Evolutionary conservation across 2,888 invertebrate species (phyloP).

Genomic region (Meta bourneti): DNA sequence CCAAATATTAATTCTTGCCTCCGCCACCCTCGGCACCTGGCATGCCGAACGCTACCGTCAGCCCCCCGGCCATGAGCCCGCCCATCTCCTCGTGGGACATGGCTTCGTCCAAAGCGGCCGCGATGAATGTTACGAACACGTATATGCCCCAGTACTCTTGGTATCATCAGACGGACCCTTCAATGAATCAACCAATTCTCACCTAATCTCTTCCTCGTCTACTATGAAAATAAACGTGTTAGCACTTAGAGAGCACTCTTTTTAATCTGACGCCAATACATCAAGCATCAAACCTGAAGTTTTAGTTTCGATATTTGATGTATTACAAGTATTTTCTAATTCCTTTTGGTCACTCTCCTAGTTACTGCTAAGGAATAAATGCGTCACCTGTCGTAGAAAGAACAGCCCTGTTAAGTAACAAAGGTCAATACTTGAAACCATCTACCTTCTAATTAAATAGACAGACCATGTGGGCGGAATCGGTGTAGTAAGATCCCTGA

Average conservation of each 20-base stretch:
- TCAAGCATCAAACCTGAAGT: too few relatives aligned
- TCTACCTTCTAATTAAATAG: too few relatives aligned
- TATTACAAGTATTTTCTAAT: too few relatives aligned
- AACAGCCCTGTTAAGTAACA: background rate
- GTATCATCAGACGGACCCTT: slow-evolving; percentile 78
- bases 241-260: too few relatives aligned
- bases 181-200: slow-evolving; percentile 78
- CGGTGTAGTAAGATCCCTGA: too few relatives aligned
- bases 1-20: too few relatives aligned
- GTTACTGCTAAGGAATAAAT: too few relatives aligned
- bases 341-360: too few relatives aligned
- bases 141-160: slow-evolving; percentile 79
- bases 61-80: slow-evolving; percentile 78
- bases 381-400: background rate
- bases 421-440: background rate
- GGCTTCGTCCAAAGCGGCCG: slow-evolving; percentile 79
- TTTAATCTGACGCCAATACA: too few relatives aligned
- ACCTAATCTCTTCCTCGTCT: slow-evolving; percentile 77
- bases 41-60: slow-evolving; percentile 75
- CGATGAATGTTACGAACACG: slow-evolving; percentile 78
- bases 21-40: slow-evolving; percentile 68
- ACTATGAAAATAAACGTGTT: too few relatives aligned
- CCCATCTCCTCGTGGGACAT: slow-evolving; percentile 81
- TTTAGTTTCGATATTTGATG: too few relatives aligned
- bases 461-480: too few relatives aligned